A percentile compares a stretch with the other conserved stretches of the same genome.
Conservation (phyloP, 2,797 vertebrate species). For the Echeneis naucrates region DNA sequence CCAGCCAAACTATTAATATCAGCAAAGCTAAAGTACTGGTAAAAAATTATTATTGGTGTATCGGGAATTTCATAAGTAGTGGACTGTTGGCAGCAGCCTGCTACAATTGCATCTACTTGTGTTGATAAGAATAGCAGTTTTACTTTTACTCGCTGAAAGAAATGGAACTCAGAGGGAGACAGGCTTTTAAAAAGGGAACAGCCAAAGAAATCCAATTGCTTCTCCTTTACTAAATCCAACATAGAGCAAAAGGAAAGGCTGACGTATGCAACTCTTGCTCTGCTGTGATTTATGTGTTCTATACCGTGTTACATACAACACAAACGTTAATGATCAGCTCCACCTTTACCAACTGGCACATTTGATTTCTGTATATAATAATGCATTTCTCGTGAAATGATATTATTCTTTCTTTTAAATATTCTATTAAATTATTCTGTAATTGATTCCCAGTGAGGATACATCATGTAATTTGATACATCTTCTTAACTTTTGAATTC, state of each 20-base stretch:
- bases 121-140: neutral
- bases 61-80: neutral
- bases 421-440: too few relatives aligned
- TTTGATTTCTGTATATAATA: too few relatives aligned
- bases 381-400: too few relatives aligned
- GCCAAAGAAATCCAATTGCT: neutral
- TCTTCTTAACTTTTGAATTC: too few relatives aligned
- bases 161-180: neutral
- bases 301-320: too few relatives aligned
- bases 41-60: too few relatives aligned
- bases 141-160: neutral
- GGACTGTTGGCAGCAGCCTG: neutral
- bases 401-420: too few relatives aligned
- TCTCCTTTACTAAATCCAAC: neutral
- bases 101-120: neutral
- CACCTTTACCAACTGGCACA: too few relatives aligned
- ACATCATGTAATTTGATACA: too few relatives aligned
- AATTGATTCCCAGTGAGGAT: too few relatives aligned
- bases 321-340: too few relatives aligned
- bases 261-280: neutral
- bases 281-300: too few relatives aligned
- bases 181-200: neutral
- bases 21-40: neutral
- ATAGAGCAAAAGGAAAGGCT: neutral
- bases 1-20: neutral